phyloP scores from a whole-genome alignment of 2,113 vertebrate genomes.

The Vidua chalybeata region DNA sequence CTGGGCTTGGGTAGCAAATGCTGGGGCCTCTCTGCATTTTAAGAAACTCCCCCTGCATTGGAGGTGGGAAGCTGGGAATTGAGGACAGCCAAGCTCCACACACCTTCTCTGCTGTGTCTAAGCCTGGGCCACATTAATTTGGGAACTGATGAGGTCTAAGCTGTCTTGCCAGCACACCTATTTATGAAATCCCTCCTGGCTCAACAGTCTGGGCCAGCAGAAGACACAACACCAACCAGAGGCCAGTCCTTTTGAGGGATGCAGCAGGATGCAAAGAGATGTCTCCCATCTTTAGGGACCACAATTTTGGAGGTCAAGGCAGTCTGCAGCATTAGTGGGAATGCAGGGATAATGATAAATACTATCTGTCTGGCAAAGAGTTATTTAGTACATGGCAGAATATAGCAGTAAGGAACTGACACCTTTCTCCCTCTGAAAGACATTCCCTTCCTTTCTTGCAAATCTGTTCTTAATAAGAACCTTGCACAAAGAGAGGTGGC shows the following conservation, averaged over 20 bases:
- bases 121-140: not conserved
- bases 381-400: not conserved
- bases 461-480: not conserved
- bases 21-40: not conserved
- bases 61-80: not conserved
- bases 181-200: not conserved
- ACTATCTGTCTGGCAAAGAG: not conserved
- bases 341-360: not conserved
- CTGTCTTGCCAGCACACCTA: not conserved
- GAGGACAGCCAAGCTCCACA: not conserved
- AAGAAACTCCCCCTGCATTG: rapidly evolving
- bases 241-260: not conserved
- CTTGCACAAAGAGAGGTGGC: not conserved
- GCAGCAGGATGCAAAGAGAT: not conserved
- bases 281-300: not conserved
- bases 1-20: not conserved
- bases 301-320: not conserved
- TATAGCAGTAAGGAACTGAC: not conserved
- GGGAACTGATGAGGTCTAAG: not conserved
- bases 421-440: not conserved
- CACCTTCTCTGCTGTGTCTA: not conserved
- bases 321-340: not conserved
- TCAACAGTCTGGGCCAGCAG: not conserved
- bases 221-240: rapidly evolving
- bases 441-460: not conserved